Evolutionary conservation across 2,888 invertebrate genomes (phyloP).

Genomic region (Agriopis marginaria): DNA sequence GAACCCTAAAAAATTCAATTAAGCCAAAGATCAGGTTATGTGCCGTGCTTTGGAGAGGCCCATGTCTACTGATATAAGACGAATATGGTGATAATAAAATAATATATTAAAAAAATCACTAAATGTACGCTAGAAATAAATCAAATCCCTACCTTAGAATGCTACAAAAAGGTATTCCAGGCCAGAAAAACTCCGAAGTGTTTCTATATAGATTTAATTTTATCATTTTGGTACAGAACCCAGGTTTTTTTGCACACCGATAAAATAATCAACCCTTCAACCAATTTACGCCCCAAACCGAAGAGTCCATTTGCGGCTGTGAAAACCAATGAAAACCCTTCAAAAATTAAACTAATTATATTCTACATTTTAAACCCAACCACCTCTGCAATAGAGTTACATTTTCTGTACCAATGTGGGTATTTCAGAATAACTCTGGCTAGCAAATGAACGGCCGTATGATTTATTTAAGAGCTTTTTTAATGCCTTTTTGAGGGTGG

Average conservation of each 20-base stretch:
- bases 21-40: no score
- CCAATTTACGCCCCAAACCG: slow-evolving; percentile 49
- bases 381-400: slow-evolving; percentile 26
- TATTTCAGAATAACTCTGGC: slow-evolving; percentile 35
- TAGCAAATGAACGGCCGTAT: slow-evolving; percentile 40
- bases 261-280: slow-evolving; percentile 33
- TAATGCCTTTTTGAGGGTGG: slow-evolving; percentile 46
- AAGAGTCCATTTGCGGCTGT: slow-evolving; percentile 45
- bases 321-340: slow-evolving; percentile 42
- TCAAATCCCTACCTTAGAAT: no score
- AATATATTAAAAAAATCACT: no score
- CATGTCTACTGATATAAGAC: no score
- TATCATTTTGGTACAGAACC: no score
- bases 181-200: no score
- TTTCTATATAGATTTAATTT: no score
- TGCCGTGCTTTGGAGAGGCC: no score
- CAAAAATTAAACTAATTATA: slow-evolving; percentile 46
- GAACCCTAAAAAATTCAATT: no score
- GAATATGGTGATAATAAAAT: no score
- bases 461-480: slow-evolving; percentile 49
- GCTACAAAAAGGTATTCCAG: no score
- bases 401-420: slow-evolving; percentile 26
- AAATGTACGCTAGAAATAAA: no score
- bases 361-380: slow-evolving; percentile 40
- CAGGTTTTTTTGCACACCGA: slow-evolving; percentile 15